Conservation (phyloP, 2,888 invertebrate species). For the Nomada ferruginata region DNA sequence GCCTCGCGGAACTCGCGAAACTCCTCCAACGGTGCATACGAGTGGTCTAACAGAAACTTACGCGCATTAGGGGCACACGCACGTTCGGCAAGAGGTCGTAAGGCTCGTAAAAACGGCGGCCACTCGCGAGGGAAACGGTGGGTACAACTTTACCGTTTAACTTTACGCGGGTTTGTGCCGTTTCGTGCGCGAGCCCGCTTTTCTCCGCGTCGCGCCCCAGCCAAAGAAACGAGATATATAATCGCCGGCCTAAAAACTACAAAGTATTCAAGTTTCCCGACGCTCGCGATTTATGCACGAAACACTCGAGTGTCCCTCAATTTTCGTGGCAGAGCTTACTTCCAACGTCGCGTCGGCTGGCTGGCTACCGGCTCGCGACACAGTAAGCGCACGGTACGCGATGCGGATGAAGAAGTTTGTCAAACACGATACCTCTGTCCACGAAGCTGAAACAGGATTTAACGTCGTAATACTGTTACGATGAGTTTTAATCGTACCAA, state of each 20-base stretch:
- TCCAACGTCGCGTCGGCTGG: constrained; percentile 7
- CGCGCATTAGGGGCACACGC: constrained; percentile 54
- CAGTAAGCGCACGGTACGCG: constrained; percentile 11
- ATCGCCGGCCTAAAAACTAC: constrained; percentile 58
- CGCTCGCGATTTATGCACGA: constrained; percentile 57
- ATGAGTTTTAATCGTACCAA: constrained; percentile 43
- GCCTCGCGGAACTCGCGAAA: constrained; percentile 17
- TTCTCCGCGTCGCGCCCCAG: constrained; percentile 45
- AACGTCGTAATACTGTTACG: constrained; percentile 15
- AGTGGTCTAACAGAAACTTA: constrained; percentile 35
- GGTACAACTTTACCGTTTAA: constrained; percentile 63
- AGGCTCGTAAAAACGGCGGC: constrained; percentile 57
- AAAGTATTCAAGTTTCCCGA: constrained; percentile 57
- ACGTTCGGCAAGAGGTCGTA: constrained; percentile 51
- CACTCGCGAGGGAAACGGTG: constrained; percentile 22
- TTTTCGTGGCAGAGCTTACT: constrained; percentile 27
- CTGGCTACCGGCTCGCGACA: not conserved
- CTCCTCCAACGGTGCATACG: constrained; percentile 21
- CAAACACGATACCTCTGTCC: constrained; percentile 23
- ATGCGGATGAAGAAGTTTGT: constrained; percentile 42
- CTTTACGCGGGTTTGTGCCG: constrained; percentile 55
- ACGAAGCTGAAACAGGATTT: constrained; percentile 9
- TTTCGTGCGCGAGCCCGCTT: constrained; percentile 21
- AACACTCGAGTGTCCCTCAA: constrained; percentile 43
- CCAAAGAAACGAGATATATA: constrained; percentile 57